Evolutionary conservation across 2,797 vertebrate species (phyloP).

Genomic region (Leptodactylus fallax): DNA sequence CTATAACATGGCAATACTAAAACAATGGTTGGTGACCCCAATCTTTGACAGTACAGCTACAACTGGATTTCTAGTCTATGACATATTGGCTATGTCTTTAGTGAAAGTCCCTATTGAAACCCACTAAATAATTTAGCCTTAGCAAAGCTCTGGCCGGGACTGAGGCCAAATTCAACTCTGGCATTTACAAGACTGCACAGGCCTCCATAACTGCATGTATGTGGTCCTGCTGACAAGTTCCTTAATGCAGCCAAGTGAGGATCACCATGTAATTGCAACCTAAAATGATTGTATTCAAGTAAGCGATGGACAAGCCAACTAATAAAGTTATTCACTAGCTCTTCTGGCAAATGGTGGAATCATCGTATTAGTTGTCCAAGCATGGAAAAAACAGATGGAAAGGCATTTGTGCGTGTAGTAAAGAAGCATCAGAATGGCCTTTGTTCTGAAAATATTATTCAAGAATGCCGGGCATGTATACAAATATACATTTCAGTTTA

Average conservation of each 20-base stretch:
- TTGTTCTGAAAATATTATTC: slow-evolving; percentile 19
- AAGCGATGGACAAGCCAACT: slow-evolving; percentile 1
- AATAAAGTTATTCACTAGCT: background rate
- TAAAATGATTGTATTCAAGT: background rate
- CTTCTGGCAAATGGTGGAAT: background rate
- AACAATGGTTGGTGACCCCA: background rate
- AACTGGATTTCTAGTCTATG: background rate
- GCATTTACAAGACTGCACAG: slow-evolving; percentile 11
- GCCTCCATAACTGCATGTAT: background rate
- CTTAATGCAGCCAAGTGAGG: slow-evolving; percentile 19
- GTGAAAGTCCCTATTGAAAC: slow-evolving; percentile 6
- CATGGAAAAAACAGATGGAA: slow-evolving; percentile 15
- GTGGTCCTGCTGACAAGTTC: slow-evolving; percentile 28
- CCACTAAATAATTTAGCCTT: background rate
- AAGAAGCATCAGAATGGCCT: slow-evolving; percentile 2
- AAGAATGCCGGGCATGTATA: slow-evolving; percentile 31
- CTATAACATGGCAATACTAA: background rate
- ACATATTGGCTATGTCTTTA: background rate
- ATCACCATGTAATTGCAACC: slow-evolving; percentile 24
- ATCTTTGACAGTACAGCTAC: background rate
- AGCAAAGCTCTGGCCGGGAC: background rate
- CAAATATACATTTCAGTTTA: slow-evolving; percentile 29
- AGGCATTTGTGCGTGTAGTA: background rate
- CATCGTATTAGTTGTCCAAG: background rate
- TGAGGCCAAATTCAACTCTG: slow-evolving; percentile 14